phyloP scores from a whole-genome alignment of 2,888 invertebrate genomes.

The Malthinus seriepunctatus region DNA sequence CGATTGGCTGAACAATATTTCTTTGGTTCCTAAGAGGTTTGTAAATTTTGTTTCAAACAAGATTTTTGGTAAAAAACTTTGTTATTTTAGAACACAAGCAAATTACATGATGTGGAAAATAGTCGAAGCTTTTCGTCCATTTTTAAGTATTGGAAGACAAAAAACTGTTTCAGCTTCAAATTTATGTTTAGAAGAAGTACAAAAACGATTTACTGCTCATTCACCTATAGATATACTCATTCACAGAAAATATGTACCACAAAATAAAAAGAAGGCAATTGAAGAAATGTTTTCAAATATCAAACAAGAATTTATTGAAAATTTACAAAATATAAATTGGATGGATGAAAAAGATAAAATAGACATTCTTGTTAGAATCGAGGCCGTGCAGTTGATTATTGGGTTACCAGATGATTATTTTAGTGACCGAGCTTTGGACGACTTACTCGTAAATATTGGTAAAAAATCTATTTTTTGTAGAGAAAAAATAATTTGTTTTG shows the following conservation, averaged over 20 bases:
- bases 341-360: conserved; percentile 37
- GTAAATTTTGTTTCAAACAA: background rate
- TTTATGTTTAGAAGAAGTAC: conserved; percentile 17
- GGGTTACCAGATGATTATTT: conserved; percentile 49
- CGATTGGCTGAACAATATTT: conserved; percentile 19
- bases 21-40: conserved; percentile 20
- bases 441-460: conserved; percentile 11
- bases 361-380: conserved; percentile 26
- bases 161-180: conserved; percentile 2
- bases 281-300: conserved; percentile 35
- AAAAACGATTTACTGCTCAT: conserved; percentile 14
- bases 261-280: conserved; percentile 27
- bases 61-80: background rate
- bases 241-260: conserved; percentile 8
- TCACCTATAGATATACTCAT: conserved; percentile 10
- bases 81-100: conserved; percentile 15
- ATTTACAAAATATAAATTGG: conserved; percentile 35
- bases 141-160: background rate
- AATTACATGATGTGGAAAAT: conserved; percentile 27
- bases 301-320: conserved; percentile 33
- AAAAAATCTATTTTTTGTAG: background rate
- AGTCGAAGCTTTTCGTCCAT: conserved; percentile 3
- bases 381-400: conserved; percentile 32
- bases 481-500: background rate
- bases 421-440: conserved; percentile 57